A percentile compares a stretch with the other conserved stretches of the same genome.
Conservation (phyloP, 2,888 invertebrate species). For the Calameuta filiformis region DNA sequence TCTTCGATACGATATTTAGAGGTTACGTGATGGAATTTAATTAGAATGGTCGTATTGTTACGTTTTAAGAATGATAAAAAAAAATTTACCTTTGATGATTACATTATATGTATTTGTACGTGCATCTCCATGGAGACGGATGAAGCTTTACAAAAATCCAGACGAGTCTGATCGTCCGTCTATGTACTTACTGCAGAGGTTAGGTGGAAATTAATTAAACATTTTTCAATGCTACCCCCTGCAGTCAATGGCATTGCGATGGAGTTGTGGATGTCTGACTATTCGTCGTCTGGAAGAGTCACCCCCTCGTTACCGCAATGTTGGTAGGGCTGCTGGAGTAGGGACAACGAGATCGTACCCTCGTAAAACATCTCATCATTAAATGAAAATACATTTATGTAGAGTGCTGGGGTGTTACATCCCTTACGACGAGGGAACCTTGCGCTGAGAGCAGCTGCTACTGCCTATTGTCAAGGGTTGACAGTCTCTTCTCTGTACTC, state of each 20-base stretch:
- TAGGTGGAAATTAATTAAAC: background rate
- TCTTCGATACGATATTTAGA: background rate
- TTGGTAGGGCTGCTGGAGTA: background rate
- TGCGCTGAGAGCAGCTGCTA: constrained; percentile 11
- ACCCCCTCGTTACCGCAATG: constrained; percentile 9
- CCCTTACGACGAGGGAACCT: background rate
- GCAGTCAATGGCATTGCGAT: background rate
- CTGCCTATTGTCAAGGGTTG: constrained; percentile 18
- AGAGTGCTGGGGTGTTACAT: constrained; percentile 13
- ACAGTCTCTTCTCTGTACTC: background rate
- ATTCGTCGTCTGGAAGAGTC: background rate
- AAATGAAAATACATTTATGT: constrained; percentile 32
- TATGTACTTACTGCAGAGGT: background rate
- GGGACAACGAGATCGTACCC: background rate
- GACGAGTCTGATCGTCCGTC: background rate
- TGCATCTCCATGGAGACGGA: background rate
- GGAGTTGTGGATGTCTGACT: background rate
- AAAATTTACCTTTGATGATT: background rate
- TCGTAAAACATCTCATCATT: constrained; percentile 27
- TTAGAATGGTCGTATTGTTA: background rate
- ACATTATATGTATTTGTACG: background rate
- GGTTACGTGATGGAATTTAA: background rate
- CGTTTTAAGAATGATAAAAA: background rate
- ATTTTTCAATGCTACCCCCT: constrained; percentile 1
- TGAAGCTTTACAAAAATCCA: background rate